Evolutionary conservation across 2,888 invertebrate genomes (phyloP).

Genomic region (Augiades crinisus): DNA sequence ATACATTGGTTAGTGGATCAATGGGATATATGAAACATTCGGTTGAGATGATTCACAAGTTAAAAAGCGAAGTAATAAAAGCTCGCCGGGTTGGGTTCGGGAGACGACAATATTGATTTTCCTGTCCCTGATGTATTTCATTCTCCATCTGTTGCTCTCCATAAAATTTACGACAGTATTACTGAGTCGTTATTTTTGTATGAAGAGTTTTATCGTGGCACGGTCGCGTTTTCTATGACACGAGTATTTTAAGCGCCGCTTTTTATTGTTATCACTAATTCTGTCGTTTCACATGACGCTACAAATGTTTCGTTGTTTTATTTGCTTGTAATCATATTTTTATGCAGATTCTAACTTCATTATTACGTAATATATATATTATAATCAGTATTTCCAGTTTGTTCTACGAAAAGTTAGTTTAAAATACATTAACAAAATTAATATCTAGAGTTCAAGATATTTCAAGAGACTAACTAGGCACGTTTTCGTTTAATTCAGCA

Average conservation of each 20-base stretch:
- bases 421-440: no score
- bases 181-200: constrained; percentile 76
- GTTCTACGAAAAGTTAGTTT: no score
- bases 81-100: constrained; percentile 51
- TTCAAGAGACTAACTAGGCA: no score
- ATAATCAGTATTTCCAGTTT: no score
- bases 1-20: not conserved
- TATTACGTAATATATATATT: no score
- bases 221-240: constrained; percentile 54
- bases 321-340: no score
- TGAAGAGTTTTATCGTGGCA: constrained; percentile 70
- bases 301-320: constrained; percentile 4
- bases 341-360: no score
- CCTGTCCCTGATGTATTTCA: constrained; percentile 66
- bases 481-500: not conserved
- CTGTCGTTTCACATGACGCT: constrained; percentile 21
- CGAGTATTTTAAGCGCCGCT: constrained; percentile 50
- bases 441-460: no score
- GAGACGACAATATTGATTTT: constrained; percentile 75
- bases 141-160: constrained; percentile 79
- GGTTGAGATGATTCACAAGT: constrained; percentile 43
- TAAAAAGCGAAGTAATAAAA: constrained; percentile 50
- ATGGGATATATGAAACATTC: not conserved
- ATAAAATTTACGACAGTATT: constrained; percentile 78
- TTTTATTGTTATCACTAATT: constrained; percentile 53